Evolutionary conservation across 2,797 vertebrate species (phyloP).

Genomic region (Podargus strigoides): DNA sequence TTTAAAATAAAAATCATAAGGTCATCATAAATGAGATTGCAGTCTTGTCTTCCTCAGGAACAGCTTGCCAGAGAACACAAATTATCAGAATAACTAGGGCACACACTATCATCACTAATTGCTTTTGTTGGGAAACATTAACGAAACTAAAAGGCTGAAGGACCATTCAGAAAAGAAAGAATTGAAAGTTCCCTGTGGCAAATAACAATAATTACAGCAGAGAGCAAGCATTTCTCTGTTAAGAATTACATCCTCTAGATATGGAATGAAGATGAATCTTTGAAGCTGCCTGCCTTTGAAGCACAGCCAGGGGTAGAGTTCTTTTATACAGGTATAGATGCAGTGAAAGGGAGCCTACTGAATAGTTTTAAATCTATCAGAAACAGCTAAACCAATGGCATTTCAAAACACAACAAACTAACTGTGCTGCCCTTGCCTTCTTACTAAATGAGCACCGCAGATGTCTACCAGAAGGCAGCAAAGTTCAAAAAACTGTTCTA

Average conservation of each 20-base stretch:
- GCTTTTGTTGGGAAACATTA: conserved; percentile 25
- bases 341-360: background rate
- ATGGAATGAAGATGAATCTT: background rate
- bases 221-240: background rate
- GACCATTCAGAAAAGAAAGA: conserved; percentile 4
- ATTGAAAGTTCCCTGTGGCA: background rate
- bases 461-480: background rate
- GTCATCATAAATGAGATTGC: conserved; percentile 7
- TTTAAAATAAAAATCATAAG: conserved; percentile 14
- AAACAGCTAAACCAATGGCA: background rate
- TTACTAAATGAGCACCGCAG: background rate
- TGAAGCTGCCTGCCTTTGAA: conserved; percentile 16
- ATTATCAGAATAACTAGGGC: conserved; percentile 34
- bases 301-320: background rate
- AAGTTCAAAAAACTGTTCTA: background rate
- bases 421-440: background rate
- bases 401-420: background rate
- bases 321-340: background rate
- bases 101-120: conserved; percentile 38
- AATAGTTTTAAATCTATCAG: background rate
- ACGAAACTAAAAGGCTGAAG: conserved; percentile 27
- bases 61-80: conserved; percentile 33
- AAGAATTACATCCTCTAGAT: background rate
- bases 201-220: conserved; percentile 32
- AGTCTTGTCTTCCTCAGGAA: background rate